Evolutionary conservation across 2,797 vertebrate species (phyloP), one percentile per base, ranked within the genome.

Genomic region (Eptatretus atami): DNA sequence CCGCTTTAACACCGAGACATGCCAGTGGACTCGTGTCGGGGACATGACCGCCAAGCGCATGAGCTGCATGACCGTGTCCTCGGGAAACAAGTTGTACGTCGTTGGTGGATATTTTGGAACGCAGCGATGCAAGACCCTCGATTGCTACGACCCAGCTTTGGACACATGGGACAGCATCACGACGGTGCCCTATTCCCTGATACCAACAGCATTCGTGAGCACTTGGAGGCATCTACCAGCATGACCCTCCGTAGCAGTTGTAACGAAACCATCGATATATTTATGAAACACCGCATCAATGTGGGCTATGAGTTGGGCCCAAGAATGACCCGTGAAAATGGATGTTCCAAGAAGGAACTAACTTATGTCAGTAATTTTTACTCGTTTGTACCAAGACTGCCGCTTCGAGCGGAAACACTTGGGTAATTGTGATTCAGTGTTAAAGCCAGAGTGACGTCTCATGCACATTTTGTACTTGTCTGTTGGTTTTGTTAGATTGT

Each of bases 11-110:
- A 85, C 81, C 2, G 86, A 93, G 66, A 81, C 77, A 1, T 81
- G 81, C 72, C 82, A 81, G 71, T 93, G 86, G 86, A 82, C 79
- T 0, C 79, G 86, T 24, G 79, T 93, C 0, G 86, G 86, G 6
- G 86, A 93, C 75, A 90, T 93, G 86, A 90, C 86, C 0, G 83
- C 86, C 67, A 93, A 93, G 66, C 79, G 86, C 67, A 93, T 93
- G 86, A 90, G 85, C 1, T 93, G 86, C 71, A 86, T 92, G 0
- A 85, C 86, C 0, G 74, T 92, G 71, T 86, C 86, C 12, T 86
- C 86, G 0, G 86, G 86, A 15, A 92, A 92, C 69, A 93, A 93
- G 71, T 80, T 93, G 2, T 93, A 93, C 0, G 86, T 92, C 67
- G 86, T 93, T 0, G 86, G 86, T 3, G 86, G 86, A 53, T 93